Conservation (phyloP, 2,888 invertebrate genomes). For the Drosophila maculinotata region DNA sequence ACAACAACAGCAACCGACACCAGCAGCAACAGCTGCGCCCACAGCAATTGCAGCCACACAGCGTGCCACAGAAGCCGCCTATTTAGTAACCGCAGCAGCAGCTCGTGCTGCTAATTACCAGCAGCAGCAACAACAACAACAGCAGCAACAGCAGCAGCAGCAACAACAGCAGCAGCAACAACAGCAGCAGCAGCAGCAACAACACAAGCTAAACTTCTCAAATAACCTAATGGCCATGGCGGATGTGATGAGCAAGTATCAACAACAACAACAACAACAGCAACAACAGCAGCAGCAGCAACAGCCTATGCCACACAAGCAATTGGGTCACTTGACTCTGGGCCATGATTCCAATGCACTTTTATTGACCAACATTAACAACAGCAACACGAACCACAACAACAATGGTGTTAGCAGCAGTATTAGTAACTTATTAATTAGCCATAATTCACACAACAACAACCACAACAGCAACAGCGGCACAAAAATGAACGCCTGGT, state of each 20-base stretch:
- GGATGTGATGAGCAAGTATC: conserved; percentile 65
- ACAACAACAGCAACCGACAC: conserved; percentile 50
- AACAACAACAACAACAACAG: conserved; percentile 64
- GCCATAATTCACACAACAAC: conserved; percentile 78
- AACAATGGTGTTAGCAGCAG: conserved; percentile 76
- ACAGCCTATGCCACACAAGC: conserved; percentile 35
- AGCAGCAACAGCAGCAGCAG: conserved; percentile 38
- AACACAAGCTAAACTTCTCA: conserved; percentile 48
- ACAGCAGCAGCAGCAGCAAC: conserved; percentile 64
- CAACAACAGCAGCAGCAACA: conserved; percentile 54
- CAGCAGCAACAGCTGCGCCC: conserved; percentile 31
- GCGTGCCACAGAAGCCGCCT: conserved; percentile 41
- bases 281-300: conserved; percentile 57
- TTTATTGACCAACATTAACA: conserved; percentile 55
- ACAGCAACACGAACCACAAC: conserved; percentile 43
- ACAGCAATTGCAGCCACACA: conserved; percentile 28
- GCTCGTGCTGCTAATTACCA: conserved; percentile 47
- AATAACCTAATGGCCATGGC: conserved; percentile 71
- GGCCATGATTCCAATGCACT: conserved; percentile 55
- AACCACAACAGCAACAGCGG: conserved; percentile 36
- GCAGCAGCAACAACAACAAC: conserved; percentile 53
- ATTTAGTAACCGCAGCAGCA: conserved; percentile 48
- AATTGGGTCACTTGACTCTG: conserved; percentile 47
- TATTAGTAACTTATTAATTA: conserved; percentile 83
- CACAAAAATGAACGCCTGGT: conserved; percentile 49